These are phyloP conservation scores for Clostera curtula DNA, from an alignment of 2,888 invertebrate species.

Conservation along the genomic window DNA sequence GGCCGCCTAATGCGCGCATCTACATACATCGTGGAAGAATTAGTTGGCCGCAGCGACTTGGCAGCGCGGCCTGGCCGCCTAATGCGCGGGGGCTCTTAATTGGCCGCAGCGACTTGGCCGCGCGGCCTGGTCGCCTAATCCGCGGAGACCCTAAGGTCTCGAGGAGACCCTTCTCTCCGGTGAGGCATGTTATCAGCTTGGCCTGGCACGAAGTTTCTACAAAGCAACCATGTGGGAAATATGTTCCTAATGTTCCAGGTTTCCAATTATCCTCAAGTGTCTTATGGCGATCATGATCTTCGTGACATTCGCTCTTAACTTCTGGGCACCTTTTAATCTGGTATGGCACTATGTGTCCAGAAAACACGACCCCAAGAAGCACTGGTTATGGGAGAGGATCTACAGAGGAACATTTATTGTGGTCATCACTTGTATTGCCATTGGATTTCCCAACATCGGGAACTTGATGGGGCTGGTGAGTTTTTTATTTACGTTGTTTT, in stretches of 20 bases:
- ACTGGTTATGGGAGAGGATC: slow-evolving; percentile 30
- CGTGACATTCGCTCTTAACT: slow-evolving; percentile 52
- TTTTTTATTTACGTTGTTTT: slow-evolving; percentile 21
- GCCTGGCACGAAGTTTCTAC: too few relatives aligned
- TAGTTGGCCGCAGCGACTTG: too few relatives aligned
- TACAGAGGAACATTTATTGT: slow-evolving; percentile 37
- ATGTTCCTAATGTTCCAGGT: slow-evolving; percentile 31
- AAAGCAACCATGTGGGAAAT: too few relatives aligned
- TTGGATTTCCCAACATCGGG: slow-evolving; percentile 45
- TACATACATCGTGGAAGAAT: too few relatives aligned
- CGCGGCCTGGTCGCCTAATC: too few relatives aligned
- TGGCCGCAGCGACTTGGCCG: too few relatives aligned
- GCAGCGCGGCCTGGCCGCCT: too few relatives aligned
- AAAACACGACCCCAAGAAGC: slow-evolving; percentile 32
- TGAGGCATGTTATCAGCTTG: too few relatives aligned
- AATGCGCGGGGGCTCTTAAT: too few relatives aligned
- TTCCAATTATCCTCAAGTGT: slow-evolving; percentile 41
- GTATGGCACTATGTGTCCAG: slow-evolving; percentile 45
- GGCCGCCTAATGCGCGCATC: too few relatives aligned
- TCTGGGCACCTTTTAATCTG: slow-evolving; percentile 52
- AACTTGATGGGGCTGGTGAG: slow-evolving; percentile 59
- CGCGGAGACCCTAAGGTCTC: too few relatives aligned
- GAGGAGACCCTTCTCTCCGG: too few relatives aligned
- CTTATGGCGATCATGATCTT: slow-evolving; percentile 47
- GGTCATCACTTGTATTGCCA: slow-evolving; percentile 27